These are phyloP conservation scores for Patella vulgata DNA, from an alignment of 1,140 invertebrate species.

Conservation along the genomic window DNA sequence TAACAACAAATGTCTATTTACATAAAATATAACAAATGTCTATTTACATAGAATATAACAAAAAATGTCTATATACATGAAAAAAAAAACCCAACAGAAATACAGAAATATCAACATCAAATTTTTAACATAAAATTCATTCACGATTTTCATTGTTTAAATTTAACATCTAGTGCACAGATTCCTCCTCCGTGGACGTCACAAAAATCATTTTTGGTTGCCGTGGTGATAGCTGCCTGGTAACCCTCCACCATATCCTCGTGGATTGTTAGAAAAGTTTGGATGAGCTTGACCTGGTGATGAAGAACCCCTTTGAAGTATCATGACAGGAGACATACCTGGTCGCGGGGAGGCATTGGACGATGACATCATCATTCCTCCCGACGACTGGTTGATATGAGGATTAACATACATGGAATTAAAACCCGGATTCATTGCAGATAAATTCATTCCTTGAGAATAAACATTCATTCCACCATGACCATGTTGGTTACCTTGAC, in stretches of 20 bases:
- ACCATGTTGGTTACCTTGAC: conserved; percentile 11
- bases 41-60: too few relatives aligned
- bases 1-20: too few relatives aligned
- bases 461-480: conserved; percentile 4
- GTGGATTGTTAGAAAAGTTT: conserved; percentile 9
- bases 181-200: too few relatives aligned
- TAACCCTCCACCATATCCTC: conserved; percentile 1
- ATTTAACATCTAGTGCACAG: too few relatives aligned
- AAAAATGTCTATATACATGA: too few relatives aligned
- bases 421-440: conserved; percentile 5
- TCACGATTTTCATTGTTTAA: too few relatives aligned
- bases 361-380: conserved; percentile 18
- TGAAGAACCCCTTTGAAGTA: conserved; percentile 41
- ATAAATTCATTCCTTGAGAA: background rate
- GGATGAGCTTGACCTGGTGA: conserved; percentile 17
- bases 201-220: too few relatives aligned
- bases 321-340: conserved; percentile 42
- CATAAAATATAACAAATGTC: too few relatives aligned
- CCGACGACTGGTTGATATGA: conserved; percentile 18
- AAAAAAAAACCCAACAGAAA: too few relatives aligned
- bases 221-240: too few relatives aligned
- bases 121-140: too few relatives aligned
- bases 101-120: too few relatives aligned
- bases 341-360: conserved; percentile 7
- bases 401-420: conserved; percentile 32